phyloP scores from a whole-genome alignment of 2,113 vertebrate genomes.

The Climacteris rufus region DNA sequence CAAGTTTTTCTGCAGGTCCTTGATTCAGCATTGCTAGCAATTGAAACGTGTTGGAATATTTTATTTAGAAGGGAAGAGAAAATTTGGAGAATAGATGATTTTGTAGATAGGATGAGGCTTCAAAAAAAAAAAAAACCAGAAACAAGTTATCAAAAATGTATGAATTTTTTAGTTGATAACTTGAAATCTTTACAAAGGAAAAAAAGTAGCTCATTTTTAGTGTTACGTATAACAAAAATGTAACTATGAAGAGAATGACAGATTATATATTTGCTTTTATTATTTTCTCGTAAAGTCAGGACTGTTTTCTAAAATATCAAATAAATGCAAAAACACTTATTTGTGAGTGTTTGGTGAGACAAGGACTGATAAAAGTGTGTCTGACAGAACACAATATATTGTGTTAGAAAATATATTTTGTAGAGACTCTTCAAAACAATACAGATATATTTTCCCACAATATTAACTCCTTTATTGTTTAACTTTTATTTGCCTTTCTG shows the following conservation, averaged over 20 bases:
- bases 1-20: background rate
- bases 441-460: background rate
- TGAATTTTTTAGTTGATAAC: background rate
- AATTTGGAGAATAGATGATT: background rate
- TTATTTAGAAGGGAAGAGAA: background rate
- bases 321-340: background rate
- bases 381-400: background rate
- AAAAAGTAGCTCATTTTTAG: background rate
- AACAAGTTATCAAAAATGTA: background rate
- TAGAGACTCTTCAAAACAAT: background rate
- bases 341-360: background rate
- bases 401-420: background rate
- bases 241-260: background rate
- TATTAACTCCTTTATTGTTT: background rate
- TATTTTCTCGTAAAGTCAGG: background rate
- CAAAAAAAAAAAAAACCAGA: background rate
- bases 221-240: background rate
- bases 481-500: background rate
- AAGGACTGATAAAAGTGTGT: background rate
- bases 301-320: background rate
- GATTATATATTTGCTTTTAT: background rate
- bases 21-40: background rate
- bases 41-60: background rate
- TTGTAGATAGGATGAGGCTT: background rate
- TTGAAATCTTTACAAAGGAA: background rate